phyloP scores from a whole-genome alignment of 1,140 invertebrate species.

The Ostrea denselamellosa region DNA sequence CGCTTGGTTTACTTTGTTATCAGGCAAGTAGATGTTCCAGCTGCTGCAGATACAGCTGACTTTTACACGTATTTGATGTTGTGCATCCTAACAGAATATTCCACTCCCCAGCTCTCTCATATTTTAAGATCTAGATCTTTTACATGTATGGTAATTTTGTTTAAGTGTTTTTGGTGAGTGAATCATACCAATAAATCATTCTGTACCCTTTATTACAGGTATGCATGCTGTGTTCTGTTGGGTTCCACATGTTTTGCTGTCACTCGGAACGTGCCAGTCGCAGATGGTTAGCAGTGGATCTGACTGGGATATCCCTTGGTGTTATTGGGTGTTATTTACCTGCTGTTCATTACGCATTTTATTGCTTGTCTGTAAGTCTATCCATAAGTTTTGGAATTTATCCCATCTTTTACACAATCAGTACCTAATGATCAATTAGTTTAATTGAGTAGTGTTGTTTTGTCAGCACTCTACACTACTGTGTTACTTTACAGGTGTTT shows the following conservation, averaged over 20 bases:
- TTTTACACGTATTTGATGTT: too few relatives aligned
- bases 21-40: conserved; percentile 82
- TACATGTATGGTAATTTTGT: not conserved
- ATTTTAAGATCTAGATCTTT: not conserved
- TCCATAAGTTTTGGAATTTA: not conserved
- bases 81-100: not conserved
- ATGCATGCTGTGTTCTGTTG: conserved; percentile 94
- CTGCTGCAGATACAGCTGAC: too few relatives aligned
- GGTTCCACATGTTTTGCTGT: conserved; percentile 97
- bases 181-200: not conserved
- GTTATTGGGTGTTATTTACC: conserved; percentile 96
- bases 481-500: conserved; percentile 11
- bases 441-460: too few relatives aligned
- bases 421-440: too few relatives aligned
- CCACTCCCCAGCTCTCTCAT: not conserved
- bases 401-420: too few relatives aligned
- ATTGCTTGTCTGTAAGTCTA: conserved; percentile 90
- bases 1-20: conserved; percentile 90
- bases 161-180: not conserved
- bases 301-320: conserved; percentile 95
- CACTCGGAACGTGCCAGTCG: conserved; percentile 92
- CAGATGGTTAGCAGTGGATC: conserved; percentile 92
- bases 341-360: conserved; percentile 97
- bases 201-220: conserved; percentile 83
- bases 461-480: too few relatives aligned